Conservation (phyloP, 1,140 invertebrate genomes). For the Geopemphigus sp. region DNA sequence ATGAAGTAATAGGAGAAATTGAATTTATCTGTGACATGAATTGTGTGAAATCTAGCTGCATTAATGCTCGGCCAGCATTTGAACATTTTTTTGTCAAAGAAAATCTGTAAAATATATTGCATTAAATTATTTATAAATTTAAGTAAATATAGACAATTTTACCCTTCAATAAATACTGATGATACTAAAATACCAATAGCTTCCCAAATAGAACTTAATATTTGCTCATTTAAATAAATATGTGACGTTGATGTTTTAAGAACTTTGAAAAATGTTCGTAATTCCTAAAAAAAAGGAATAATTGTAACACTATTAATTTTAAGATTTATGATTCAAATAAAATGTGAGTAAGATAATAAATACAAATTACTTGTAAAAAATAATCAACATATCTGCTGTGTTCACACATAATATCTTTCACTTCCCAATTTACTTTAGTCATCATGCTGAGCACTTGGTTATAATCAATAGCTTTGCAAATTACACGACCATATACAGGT, state of each 20-base stretch:
- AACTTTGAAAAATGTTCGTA: constrained; percentile 31
- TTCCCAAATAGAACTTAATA: constrained; percentile 44
- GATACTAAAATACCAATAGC: constrained; percentile 31
- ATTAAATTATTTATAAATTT: neutral
- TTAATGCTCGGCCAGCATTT: constrained; percentile 90
- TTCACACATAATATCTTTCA: constrained; percentile 91
- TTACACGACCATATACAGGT: constrained; percentile 82
- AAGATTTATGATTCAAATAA: neutral
- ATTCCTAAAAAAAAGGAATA: neutral
- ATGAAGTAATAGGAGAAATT: constrained; percentile 75
- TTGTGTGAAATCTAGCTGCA: constrained; percentile 97
- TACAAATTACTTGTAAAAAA: constrained; percentile 57
- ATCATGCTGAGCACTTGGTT: constrained; percentile 77
- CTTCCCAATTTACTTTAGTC: constrained; percentile 92
- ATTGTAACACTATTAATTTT: neutral
- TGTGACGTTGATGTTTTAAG: constrained; percentile 36
- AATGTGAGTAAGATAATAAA: neutral
- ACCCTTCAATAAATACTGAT: constrained; percentile 43
- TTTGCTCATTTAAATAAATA: constrained; percentile 34
- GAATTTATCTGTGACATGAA: constrained; percentile 87
- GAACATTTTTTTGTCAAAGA: constrained; percentile 90
- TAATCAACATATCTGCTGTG: constrained; percentile 87
- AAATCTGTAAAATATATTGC: constrained; percentile 63
- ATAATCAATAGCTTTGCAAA: constrained; percentile 76
- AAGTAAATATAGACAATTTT: neutral